Conservation (phyloP, 1,140 invertebrate species). For the Lepidotrigona ventralis region DNA sequence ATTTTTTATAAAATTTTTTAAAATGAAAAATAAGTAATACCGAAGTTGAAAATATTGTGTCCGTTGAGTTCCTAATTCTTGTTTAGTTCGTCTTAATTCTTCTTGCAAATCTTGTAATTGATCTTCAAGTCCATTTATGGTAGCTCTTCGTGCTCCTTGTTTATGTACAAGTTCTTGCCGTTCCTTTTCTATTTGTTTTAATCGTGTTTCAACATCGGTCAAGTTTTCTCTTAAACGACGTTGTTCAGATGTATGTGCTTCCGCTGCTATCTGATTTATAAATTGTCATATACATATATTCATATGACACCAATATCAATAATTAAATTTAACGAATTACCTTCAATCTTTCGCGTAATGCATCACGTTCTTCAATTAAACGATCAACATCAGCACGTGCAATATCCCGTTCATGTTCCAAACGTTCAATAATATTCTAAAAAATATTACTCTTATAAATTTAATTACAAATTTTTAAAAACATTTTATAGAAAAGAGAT, state of each 20-base stretch:
- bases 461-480: constrained; percentile 60
- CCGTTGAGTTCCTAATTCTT: constrained; percentile 73
- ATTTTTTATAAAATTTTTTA: not conserved
- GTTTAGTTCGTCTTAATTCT: constrained; percentile 71
- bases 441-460: constrained; percentile 31
- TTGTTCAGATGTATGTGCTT: constrained; percentile 79
- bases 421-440: constrained; percentile 74
- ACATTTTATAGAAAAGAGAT: not conserved
- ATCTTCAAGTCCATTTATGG: constrained; percentile 73
- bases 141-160: constrained; percentile 72
- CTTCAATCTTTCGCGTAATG: constrained; percentile 80
- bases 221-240: constrained; percentile 71
- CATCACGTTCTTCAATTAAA: constrained; percentile 81
- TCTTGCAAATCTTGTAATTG: constrained; percentile 72
- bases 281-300: not conserved
- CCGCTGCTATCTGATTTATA: constrained; percentile 77
- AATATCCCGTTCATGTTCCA: constrained; percentile 80
- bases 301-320: not conserved
- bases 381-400: constrained; percentile 80
- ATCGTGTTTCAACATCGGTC: constrained; percentile 70
- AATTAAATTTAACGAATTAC: constrained; percentile 64
- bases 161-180: constrained; percentile 74
- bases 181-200: constrained; percentile 73
- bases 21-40: constrained; percentile 55
- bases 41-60: constrained; percentile 76